These are phyloP conservation scores for Platysteira castanea DNA, from an alignment of 2,113 vertebrate genomes.

Conservation along the genomic window DNA sequence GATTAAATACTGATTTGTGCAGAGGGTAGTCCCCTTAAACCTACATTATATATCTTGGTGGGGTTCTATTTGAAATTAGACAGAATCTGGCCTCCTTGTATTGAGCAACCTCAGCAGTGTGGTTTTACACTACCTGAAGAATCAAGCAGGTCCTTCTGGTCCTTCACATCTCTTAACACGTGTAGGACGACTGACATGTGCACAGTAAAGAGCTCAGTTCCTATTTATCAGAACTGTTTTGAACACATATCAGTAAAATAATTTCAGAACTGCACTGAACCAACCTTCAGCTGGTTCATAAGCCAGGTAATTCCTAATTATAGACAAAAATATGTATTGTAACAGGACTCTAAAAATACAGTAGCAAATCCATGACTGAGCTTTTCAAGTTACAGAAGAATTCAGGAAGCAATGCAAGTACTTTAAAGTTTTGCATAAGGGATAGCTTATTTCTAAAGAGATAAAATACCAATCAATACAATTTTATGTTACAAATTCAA, in stretches of 20 bases:
- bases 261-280: not conserved
- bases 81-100: not conserved
- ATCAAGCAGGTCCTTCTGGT: not conserved
- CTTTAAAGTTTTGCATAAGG: not conserved
- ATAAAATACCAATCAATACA: not conserved
- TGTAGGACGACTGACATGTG: rapidly evolving
- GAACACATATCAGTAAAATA: not conserved
- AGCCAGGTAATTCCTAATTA: not conserved
- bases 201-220: not conserved
- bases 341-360: not conserved
- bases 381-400: not conserved
- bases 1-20: not conserved
- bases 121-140: not conserved
- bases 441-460: not conserved
- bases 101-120: not conserved
- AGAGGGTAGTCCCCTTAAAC: rapidly evolving
- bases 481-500: not conserved
- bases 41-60: not conserved
- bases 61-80: not conserved
- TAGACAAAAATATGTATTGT: not conserved
- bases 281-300: not conserved
- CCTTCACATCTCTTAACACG: not conserved
- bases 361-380: not conserved
- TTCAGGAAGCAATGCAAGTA: not conserved
- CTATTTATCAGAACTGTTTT: not conserved